Base-by-base conservation (phyloP, 1,140 invertebrate genomes). In the Elymnias hypermnestra region DNA sequence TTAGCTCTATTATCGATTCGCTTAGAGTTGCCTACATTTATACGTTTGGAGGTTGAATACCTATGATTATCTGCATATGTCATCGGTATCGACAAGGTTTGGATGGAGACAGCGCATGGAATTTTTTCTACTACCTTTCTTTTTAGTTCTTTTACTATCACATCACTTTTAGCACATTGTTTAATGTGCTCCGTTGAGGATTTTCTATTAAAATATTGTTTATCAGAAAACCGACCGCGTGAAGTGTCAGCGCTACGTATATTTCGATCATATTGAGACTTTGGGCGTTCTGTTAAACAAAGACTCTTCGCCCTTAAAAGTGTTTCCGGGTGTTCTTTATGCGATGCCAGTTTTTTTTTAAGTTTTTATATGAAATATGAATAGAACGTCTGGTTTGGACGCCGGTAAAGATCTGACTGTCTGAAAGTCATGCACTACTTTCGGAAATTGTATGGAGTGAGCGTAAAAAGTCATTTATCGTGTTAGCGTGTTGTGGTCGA, bases 401-500 rank as follows among this genome's bases (percentile, higher is more conserved):
- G 50, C 37, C 52, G 31, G 31, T 37, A 47, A 42, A 41, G 52
- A 44, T 52, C 50, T 63, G 68, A 76, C 77, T 82, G 70, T 50
- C 63, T 60, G 58, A 65, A 68, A 70, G 67, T 57, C 68, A 70
- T 83, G 75, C 70, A 72, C 57, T 54, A 64, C 54, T 69, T 73
- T 63, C 61, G 58, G 63, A 67, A 61, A 70, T 66, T 67, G 54
- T 62, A 62, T 67, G 33, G 57, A 76, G 61, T 69, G 70, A 81
- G 58, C 73, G 72, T 69, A 83, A 84, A 84, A 81, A 79, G 72
- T 82, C 77, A 82, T 76, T 82, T 82, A 82, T 84, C 60, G 74
- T 58, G 57, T 63, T 81, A 46, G 72, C 81, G 76, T 84, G 74
- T 55, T 62, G 59, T 33, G 56, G 58, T 35, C 70, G 68, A 79